A percentile compares a stretch with the other conserved stretches of the same genome.
These are phyloP conservation scores for Melanargia galathea DNA, from an alignment of 2,888 invertebrate species.

Conservation along the genomic window DNA sequence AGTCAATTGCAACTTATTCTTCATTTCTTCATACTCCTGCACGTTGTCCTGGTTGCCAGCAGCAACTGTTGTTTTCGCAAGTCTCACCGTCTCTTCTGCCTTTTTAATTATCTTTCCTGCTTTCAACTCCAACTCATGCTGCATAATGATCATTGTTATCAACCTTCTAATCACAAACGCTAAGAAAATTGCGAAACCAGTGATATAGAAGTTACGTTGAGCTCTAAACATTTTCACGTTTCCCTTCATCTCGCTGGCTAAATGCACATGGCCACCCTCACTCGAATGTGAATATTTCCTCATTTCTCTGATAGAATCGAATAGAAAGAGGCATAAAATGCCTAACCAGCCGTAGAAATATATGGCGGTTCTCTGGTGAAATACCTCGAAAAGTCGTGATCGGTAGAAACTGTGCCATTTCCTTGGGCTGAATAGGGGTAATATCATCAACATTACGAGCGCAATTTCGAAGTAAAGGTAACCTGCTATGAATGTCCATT, in stretches of 20 bases:
- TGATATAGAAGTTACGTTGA: conserved; percentile 91
- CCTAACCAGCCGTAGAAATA: conserved; percentile 85
- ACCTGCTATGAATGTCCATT: conserved; percentile 89
- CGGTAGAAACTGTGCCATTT: conserved; percentile 90
- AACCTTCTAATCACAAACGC: conserved; percentile 86
- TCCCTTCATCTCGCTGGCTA: conserved; percentile 84
- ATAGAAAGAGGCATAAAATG: conserved; percentile 84
- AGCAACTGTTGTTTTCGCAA: conserved; percentile 62
- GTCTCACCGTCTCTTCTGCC: conserved; percentile 83
- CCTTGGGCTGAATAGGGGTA: conserved; percentile 87
- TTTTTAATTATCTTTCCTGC: conserved; percentile 86
- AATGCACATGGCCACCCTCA: conserved; percentile 67
- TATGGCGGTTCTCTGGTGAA: conserved; percentile 84
- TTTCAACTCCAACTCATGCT: conserved; percentile 83
- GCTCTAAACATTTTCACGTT: conserved; percentile 89
- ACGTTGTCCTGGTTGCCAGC: conserved; percentile 50
- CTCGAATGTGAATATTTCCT: conserved; percentile 83
- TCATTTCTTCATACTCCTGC: conserved; percentile 46
- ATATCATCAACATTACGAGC: conserved; percentile 83
- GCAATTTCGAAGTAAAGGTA: conserved; percentile 88
- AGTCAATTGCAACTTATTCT: conserved; percentile 50
- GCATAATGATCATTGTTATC: conserved; percentile 83
- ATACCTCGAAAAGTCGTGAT: conserved; percentile 84
- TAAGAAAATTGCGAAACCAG: conserved; percentile 88
- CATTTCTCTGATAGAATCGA: conserved; percentile 88